phyloP scores from a whole-genome alignment of 2,888 invertebrate species.

The Spisula solida region DNA sequence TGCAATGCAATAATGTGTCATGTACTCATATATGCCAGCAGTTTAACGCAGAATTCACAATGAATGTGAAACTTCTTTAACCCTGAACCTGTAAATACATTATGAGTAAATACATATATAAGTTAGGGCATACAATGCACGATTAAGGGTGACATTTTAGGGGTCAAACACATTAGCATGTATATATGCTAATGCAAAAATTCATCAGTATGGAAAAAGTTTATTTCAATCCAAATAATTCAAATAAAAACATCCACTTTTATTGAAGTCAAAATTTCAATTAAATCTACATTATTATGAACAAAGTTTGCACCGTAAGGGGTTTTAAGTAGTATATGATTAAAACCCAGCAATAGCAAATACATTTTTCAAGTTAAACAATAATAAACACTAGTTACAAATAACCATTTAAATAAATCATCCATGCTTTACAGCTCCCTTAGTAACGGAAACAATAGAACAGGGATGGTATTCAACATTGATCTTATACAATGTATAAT shows the following conservation, averaged over 20 bases:
- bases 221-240: no score
- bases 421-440: constrained; percentile 14
- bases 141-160: no score
- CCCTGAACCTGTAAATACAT: constrained; percentile 53
- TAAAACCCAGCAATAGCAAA: background rate
- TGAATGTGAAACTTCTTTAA: constrained; percentile 55
- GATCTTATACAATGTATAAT: no score
- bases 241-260: no score
- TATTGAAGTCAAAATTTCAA: background rate
- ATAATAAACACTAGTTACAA: background rate
- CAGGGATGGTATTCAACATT: no score
- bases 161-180: no score
- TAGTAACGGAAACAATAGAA: background rate
- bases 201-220: no score
- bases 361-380: background rate
- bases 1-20: constrained; percentile 29
- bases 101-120: background rate
- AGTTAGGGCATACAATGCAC: background rate
- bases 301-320: no score
- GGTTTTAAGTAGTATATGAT: no score
- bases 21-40: constrained; percentile 44
- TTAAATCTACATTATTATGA: background rate
- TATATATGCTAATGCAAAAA: background rate
- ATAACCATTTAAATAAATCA: background rate
- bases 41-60: constrained; percentile 60